These are phyloP conservation scores for Exephanes ischioxanthus DNA, from an alignment of 2,888 invertebrate species.

Conservation along the genomic window DNA sequence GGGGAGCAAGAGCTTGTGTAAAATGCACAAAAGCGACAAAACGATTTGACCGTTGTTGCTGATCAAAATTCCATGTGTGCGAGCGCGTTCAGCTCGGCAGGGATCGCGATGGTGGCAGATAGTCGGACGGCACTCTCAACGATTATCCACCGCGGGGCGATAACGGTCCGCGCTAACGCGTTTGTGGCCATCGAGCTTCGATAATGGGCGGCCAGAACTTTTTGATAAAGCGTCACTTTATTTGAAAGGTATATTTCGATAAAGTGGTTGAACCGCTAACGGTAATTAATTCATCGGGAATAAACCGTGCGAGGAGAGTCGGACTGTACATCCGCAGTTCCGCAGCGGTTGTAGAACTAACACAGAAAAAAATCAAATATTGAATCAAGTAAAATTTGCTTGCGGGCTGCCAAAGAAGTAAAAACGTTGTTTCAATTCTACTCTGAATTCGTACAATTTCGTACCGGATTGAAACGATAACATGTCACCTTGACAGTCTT, in stretches of 20 bases:
- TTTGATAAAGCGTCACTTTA: conserved; percentile 61
- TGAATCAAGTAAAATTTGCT: no score
- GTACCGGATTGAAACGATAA: no score
- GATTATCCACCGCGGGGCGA: conserved; percentile 35
- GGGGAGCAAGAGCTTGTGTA: background rate
- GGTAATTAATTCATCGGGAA: conserved; percentile 46
- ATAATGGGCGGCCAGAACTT: conserved; percentile 47
- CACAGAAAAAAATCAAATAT: no score
- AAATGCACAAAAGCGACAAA: background rate
- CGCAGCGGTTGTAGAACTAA: background rate
- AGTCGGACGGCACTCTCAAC: background rate
- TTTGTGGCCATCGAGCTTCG: conserved; percentile 23
- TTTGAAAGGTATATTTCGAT: conserved; percentile 60
- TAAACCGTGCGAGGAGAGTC: conserved; percentile 30
- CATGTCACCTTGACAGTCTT: no score
- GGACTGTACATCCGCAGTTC: background rate
- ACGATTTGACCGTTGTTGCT: no score
- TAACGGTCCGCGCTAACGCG: conserved; percentile 5
- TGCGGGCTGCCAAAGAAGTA: no score
- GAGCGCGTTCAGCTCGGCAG: background rate
- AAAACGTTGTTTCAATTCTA: no score
- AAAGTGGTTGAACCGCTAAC: conserved; percentile 53
- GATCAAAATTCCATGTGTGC: no score
- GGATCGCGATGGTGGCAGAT: background rate
- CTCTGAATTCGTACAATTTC: no score